Base-by-base conservation (phyloP, 2,113 vertebrate species). In the Saguinus imperator region DNA sequence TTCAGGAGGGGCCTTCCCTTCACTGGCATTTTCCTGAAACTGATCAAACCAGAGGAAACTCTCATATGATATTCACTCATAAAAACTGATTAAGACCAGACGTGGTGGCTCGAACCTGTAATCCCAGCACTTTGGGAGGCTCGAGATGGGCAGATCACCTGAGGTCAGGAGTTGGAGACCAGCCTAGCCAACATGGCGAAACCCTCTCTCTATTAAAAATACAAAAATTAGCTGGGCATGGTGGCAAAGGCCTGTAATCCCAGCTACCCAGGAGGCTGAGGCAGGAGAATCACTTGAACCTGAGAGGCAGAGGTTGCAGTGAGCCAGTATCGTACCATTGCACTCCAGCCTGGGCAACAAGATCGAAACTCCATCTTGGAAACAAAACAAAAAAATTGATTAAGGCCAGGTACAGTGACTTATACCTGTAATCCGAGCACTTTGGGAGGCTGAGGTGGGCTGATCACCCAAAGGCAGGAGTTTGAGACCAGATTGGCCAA, bases 1-100 rank as follows among this genome's bases (percentile, higher is more conserved):
- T 88, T 99, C 99, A 83, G 97, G 97, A 77, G 98, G 90, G 9
- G 96, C 81, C 57, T 98, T 98, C 94, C 97, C 98, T 75, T 99
- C 98, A 96, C 79, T 97, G 82, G 96, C 17, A 66, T 98, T 98
- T 93, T 98, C 98, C 98, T 99, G 98, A 98, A 99, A 99, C 89
- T 97, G 84, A 97, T 6, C 77, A 97, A 96, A 94, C 1, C 40
- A 66, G 21, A 91, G 50, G 45, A 70, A 86, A 95, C 72, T 94
- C 85, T 93, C 88, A 80, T 3, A 86, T 64, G 55, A 89, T 70
- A 92, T 17, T 76, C 43, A 90, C 7, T 45, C 61, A 84, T 52
- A 83, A 87, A 96, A 96, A 35, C 7, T 72, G 37, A 58, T 94
- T 91, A 91, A 87, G 57, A 16, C 32, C 2, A 32, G 66, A 16